Percentiles rank a stretch among this genome's conserved stretches.
Evolutionary conservation across 2,888 invertebrate genomes (phyloP).

Genomic region (Epinotia bilunana): DNA sequence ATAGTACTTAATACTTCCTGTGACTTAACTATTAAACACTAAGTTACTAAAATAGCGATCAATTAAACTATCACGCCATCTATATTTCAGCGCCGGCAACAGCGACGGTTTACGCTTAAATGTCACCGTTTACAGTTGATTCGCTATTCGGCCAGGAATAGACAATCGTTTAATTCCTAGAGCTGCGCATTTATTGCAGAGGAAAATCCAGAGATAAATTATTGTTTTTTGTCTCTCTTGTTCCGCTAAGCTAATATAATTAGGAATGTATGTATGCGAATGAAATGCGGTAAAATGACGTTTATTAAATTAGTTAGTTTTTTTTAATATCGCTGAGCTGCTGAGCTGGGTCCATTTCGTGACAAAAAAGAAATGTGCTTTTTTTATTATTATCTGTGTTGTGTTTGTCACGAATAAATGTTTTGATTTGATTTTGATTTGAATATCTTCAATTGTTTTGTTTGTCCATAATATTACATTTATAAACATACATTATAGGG

Average conservation of each 20-base stretch:
- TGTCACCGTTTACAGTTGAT: constrained; percentile 45
- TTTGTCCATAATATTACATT: too few relatives aligned
- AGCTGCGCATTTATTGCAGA: constrained; percentile 52
- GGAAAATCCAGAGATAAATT: constrained; percentile 32
- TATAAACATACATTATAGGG: too few relatives aligned
- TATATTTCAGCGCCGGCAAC: constrained; percentile 31
- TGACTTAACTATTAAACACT: constrained; percentile 14
- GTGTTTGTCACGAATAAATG: too few relatives aligned
- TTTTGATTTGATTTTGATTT: too few relatives aligned
- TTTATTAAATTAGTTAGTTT: too few relatives aligned
- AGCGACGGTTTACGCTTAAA: constrained; percentile 14
- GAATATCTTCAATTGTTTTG: neutral
- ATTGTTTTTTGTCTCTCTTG: constrained; percentile 16
- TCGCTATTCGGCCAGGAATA: constrained; percentile 55
- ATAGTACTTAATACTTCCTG: constrained; percentile 17
- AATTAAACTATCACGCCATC: constrained; percentile 41
- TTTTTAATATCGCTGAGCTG: too few relatives aligned
- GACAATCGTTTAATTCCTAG: constrained; percentile 64
- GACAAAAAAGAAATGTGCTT: too few relatives aligned
- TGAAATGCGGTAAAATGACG: neutral
- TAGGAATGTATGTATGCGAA: neutral
- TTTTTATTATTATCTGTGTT: too few relatives aligned
- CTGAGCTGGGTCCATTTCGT: too few relatives aligned
- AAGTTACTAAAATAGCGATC: constrained; percentile 19
- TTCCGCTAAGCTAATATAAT: neutral